These are phyloP conservation scores for Perognathus longimembris DNA, from an alignment of 2,113 vertebrate species.

Conservation along the genomic window DNA sequence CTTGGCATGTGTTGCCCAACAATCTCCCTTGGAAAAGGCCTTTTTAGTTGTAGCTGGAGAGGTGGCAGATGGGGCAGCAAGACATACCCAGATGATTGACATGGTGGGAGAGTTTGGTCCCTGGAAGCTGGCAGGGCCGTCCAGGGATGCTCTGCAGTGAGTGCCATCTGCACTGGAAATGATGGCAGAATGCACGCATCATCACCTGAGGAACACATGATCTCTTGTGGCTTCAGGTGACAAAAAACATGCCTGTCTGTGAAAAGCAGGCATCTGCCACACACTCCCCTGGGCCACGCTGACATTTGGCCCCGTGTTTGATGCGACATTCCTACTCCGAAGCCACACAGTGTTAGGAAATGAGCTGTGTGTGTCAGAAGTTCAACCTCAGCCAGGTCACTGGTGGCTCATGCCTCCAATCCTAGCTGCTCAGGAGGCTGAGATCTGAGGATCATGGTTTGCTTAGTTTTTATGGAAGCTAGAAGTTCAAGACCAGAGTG, in stretches of 20 bases:
- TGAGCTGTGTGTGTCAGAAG: background rate
- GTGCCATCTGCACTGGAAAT: background rate
- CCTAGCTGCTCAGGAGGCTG: no score
- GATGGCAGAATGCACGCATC: background rate
- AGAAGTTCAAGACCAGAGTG: background rate
- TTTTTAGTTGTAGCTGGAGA: conserved; percentile 5
- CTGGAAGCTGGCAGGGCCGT: conserved; percentile 56
- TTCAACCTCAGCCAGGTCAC: background rate
- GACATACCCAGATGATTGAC: background rate
- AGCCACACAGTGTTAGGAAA: background rate
- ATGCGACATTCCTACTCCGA: background rate
- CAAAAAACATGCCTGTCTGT: background rate
- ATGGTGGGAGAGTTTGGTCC: background rate
- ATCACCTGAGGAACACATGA: background rate
- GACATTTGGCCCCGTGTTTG: background rate
- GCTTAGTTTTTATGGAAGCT: background rate
- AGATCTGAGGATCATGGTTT: no score
- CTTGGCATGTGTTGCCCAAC: conserved; percentile 1
- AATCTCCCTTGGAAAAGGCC: background rate
- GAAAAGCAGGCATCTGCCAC: background rate
- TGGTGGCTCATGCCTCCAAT: no score
- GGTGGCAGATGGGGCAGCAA: conserved; percentile 20
- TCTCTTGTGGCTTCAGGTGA: background rate
- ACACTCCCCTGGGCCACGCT: background rate
- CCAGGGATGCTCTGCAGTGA: background rate